A percentile compares a stretch with the other conserved stretches of the same genome.
These are phyloP conservation scores for Chrysolina oricalcia DNA, from an alignment of 2,888 invertebrate genomes.

Conservation along the genomic window DNA sequence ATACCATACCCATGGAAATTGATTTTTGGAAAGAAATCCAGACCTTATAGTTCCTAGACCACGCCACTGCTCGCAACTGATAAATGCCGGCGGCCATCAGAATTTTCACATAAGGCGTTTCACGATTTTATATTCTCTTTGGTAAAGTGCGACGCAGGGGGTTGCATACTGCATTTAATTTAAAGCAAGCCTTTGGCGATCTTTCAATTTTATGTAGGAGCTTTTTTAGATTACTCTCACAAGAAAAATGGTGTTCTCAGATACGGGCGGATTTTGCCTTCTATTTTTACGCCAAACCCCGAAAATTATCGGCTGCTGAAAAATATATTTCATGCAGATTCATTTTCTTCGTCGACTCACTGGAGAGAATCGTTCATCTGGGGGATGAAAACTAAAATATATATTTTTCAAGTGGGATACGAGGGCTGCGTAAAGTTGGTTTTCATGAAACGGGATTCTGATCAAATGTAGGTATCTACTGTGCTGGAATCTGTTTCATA, in stretches of 20 bases:
- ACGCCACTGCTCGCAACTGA: constrained; percentile 19
- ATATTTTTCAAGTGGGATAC: not conserved
- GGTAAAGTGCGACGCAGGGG: constrained; percentile 33
- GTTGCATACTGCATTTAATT: constrained; percentile 38
- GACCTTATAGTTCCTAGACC: not conserved
- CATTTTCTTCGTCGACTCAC: not conserved
- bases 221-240: constrained; percentile 33
- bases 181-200: constrained; percentile 36
- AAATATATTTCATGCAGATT: constrained; percentile 6
- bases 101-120: constrained; percentile 39
- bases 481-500: not conserved
- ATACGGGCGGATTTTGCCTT: constrained; percentile 9
- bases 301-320: constrained; percentile 19
- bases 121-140: constrained; percentile 55
- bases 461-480: not conserved
- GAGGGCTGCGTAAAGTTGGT: not conserved
- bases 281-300: constrained; percentile 18
- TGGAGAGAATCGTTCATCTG: not conserved
- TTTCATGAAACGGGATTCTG: not conserved
- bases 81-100: constrained; percentile 33
- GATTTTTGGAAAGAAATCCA: not conserved
- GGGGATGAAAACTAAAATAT: not conserved
- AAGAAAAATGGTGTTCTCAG: constrained; percentile 22
- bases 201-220: constrained; percentile 34
- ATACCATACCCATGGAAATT: no score